These are phyloP conservation scores for Limonius californicus DNA, from an alignment of 1,140 invertebrate genomes.

Conservation along the genomic window DNA sequence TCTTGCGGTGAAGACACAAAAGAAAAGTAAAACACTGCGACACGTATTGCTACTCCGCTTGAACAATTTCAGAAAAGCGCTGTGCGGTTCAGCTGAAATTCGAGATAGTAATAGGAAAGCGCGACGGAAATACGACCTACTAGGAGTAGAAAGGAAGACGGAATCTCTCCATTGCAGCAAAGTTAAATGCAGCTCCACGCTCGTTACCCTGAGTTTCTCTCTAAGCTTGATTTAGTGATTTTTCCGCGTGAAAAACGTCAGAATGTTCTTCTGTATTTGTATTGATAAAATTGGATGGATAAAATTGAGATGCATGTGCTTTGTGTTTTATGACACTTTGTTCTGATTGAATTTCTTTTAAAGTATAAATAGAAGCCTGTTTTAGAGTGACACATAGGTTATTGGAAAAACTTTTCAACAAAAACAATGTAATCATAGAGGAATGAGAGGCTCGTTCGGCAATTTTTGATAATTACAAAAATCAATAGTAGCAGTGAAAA, in stretches of 20 bases:
- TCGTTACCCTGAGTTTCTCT: neutral
- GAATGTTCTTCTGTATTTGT: neutral
- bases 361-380: too few species aligned
- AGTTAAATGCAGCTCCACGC: too few species aligned
- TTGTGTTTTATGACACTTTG: too few species aligned
- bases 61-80: neutral
- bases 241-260: neutral
- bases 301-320: neutral
- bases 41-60: conserved; percentile 26
- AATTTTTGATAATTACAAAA: too few species aligned
- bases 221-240: neutral
- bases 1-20: conserved; percentile 20
- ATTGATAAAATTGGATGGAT: neutral
- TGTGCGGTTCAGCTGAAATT: too few species aligned
- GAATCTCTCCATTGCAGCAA: neutral
- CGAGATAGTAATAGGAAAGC: neutral
- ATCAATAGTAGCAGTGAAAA: too few species aligned
- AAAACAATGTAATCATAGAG: too few species aligned
- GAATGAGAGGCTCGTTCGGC: too few species aligned
- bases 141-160: neutral
- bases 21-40: conserved; percentile 20
- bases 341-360: too few species aligned
- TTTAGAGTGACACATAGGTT: too few species aligned
- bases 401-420: too few species aligned
- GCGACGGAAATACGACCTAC: neutral